A percentile compares a stretch with the other conserved stretches of the same genome.
Evolutionary conservation across 1,140 invertebrate genomes (phyloP).

Genomic region (Musca domestica): DNA sequence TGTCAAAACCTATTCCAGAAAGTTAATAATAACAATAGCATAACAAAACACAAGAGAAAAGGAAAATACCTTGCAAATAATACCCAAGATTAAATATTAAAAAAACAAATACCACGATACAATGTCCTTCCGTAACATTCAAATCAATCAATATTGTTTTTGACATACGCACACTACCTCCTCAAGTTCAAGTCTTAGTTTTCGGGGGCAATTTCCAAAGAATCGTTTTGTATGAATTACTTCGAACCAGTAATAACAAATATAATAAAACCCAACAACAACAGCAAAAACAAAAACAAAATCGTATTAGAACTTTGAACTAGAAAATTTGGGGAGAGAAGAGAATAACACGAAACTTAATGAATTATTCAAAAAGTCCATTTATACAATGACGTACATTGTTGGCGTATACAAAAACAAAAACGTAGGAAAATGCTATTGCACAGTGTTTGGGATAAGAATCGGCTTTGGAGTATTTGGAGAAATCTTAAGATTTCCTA

Average conservation of each 20-base stretch:
- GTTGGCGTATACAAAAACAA: too few species aligned
- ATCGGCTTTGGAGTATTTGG: too few species aligned
- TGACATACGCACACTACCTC: background rate
- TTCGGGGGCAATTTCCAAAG: too few species aligned
- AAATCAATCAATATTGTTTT: too few species aligned
- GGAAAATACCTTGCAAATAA: background rate
- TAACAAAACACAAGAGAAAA: background rate
- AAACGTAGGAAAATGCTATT: background rate
- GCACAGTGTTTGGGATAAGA: background rate
- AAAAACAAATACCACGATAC: background rate
- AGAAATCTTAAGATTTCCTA: too few species aligned
- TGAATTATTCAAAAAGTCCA: slow-evolving; percentile 2
- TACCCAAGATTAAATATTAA: background rate
- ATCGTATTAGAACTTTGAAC: background rate
- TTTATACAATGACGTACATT: background rate
- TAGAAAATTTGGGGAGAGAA: background rate
- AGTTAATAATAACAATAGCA: background rate
- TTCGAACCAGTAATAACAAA: too few species aligned
- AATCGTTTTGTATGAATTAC: too few species aligned
- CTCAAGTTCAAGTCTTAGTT: slow-evolving; percentile 1
- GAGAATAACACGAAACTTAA: background rate
- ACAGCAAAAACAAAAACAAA: background rate
- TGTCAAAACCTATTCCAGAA: slow-evolving; percentile 2
- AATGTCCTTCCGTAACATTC: background rate
- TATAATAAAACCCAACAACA: too few species aligned